Percentiles rank a stretch among this genome's conserved stretches.
Evolutionary conservation across 2,888 invertebrate species (phyloP).

Genomic region (Venusia cambrica): DNA sequence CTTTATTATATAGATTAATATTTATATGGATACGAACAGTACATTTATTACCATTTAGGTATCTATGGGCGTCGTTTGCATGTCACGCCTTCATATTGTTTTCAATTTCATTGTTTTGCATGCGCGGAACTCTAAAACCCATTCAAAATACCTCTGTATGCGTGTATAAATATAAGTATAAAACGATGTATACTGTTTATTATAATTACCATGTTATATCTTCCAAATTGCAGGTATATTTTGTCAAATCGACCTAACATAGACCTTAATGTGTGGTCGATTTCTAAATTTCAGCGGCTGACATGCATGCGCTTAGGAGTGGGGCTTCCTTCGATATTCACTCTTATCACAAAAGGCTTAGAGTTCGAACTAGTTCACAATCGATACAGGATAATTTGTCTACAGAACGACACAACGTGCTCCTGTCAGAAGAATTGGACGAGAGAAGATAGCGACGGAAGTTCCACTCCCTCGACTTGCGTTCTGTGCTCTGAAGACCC

Average conservation of each 20-base stretch:
- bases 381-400: constrained; percentile 43
- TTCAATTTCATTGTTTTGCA: constrained; percentile 3
- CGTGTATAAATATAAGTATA: constrained; percentile 2
- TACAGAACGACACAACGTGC: constrained; percentile 63
- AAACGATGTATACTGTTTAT: constrained; percentile 11
- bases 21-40: no score
- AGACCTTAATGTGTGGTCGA: constrained; percentile 14
- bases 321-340: constrained; percentile 34
- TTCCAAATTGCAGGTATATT: constrained; percentile 18
- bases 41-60: no score
- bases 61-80: no score
- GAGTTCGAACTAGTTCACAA: constrained; percentile 43
- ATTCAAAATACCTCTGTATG: constrained; percentile 9
- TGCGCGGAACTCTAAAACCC: constrained; percentile 13
- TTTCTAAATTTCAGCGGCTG: constrained; percentile 22
- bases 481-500: constrained; percentile 57
- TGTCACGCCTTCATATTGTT: constrained; percentile 1
- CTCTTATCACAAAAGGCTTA: constrained; percentile 32
- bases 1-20: no score
- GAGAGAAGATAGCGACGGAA: constrained; percentile 43
- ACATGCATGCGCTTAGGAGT: constrained; percentile 29
- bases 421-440: constrained; percentile 55
- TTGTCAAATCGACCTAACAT: constrained; percentile 8
- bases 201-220: constrained; percentile 5
- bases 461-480: constrained; percentile 65